A percentile compares a stretch with the other conserved stretches of the same genome.
These are phyloP conservation scores for Cliona cf. orientalis DNA, from an alignment of 37 sponge, comb jelly and placozoan genomes.

Conservation along the genomic window DNA sequence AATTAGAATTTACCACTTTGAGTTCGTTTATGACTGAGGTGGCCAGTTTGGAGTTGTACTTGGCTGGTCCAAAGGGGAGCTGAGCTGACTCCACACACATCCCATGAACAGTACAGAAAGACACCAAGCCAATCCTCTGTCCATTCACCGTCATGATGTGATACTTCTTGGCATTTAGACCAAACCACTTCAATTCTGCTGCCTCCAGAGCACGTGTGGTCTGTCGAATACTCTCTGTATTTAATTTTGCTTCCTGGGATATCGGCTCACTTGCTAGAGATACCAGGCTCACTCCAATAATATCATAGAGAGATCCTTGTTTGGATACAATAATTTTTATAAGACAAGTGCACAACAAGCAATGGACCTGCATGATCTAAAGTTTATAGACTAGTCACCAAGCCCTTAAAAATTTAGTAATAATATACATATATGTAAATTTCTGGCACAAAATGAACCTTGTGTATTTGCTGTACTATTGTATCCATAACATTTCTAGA, in stretches of 20 bases:
- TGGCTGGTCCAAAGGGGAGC: constrained; percentile 49
- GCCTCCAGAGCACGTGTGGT: constrained; percentile 25
- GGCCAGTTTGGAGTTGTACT: constrained; percentile 46
- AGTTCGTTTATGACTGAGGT: constrained; percentile 35
- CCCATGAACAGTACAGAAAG: constrained; percentile 57
- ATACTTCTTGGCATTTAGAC: constrained; percentile 46
- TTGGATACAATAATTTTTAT: too few species aligned
- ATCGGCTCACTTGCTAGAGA: constrained; percentile 50
- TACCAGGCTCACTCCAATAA: too few species aligned
- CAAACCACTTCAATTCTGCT: constrained; percentile 61
- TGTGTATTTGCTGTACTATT: too few species aligned
- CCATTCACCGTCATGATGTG: constrained; percentile 32
- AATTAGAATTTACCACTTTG: constrained; percentile 57
- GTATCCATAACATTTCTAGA: too few species aligned
- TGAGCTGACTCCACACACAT: constrained; percentile 31
- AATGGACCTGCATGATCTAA: too few species aligned
- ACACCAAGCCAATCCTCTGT: constrained; percentile 51
- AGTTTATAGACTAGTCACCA: too few species aligned
- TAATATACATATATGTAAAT: too few species aligned
- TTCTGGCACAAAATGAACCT: too few species aligned
- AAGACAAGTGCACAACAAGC: too few species aligned
- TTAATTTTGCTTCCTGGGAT: neutral
- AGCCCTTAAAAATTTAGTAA: too few species aligned
- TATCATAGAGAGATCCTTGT: too few species aligned
- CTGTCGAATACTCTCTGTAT: neutral